These are phyloP conservation scores for Microtus oregoni DNA, from an alignment of 2,113 vertebrate species.

Conservation along the genomic window DNA sequence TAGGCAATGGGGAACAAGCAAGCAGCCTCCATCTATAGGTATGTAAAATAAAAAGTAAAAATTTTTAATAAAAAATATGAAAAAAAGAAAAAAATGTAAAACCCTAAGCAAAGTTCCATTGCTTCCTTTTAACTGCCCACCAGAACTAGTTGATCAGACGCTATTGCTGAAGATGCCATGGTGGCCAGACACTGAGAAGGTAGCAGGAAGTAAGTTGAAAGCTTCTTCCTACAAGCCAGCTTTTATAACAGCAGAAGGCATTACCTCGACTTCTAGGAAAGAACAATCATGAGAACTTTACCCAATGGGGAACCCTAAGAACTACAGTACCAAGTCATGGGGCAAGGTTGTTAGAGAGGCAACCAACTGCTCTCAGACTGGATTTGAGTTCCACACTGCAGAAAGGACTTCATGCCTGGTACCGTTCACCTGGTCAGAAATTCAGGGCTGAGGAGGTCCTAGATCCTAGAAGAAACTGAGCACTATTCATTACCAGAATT, in stretches of 20 bases:
- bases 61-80: too few species aligned
- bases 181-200: not conserved
- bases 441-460: not conserved
- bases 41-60: too few species aligned
- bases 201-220: not conserved
- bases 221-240: not conserved
- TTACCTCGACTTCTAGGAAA: too few species aligned
- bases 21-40: too few species aligned
- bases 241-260: not conserved
- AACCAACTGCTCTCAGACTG: not conserved
- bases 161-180: not conserved
- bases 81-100: not conserved
- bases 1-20: too few species aligned
- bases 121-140: not conserved
- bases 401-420: too few species aligned
- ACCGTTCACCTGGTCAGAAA: not conserved
- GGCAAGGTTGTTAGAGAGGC: not conserved
- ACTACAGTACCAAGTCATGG: not conserved
- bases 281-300: not conserved
- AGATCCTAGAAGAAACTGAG: not conserved
- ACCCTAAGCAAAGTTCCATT: not conserved
- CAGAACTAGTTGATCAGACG: not conserved
- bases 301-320: not conserved
- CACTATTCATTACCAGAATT: not conserved
- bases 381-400: too few species aligned